Conservation (phyloP, 2,113 vertebrate species). For the Crotalus viridis region DNA sequence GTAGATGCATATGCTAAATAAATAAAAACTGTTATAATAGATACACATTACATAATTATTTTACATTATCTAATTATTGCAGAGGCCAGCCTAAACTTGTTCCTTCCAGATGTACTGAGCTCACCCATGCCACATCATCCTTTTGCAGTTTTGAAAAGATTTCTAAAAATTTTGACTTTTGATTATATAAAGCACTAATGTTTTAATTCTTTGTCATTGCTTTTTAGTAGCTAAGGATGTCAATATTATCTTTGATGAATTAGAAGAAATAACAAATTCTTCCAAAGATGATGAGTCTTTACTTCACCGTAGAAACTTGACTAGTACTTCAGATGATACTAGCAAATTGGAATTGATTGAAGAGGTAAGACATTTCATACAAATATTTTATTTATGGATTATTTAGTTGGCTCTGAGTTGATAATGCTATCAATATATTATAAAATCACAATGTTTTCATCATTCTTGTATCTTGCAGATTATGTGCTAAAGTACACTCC, state of each 20-base stretch:
- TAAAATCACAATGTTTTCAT: conserved; percentile 5
- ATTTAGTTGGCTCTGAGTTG: not conserved
- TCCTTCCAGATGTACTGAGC: not conserved
- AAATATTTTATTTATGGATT: not conserved
- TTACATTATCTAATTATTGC: not conserved
- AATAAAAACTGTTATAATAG: not conserved
- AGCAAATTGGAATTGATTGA: conserved; percentile 77
- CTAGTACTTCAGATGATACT: conserved; percentile 82
- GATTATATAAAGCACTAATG: conserved; percentile 4
- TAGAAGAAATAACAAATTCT: conserved; percentile 79
- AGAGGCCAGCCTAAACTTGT: not conserved
- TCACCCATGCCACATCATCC: not conserved
- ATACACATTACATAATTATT: not conserved
- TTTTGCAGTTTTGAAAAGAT: not conserved
- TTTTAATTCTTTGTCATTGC: conserved; percentile 33
- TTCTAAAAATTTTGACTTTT: not conserved
- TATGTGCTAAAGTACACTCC: not conserved
- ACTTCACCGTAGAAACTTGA: conserved; percentile 82
- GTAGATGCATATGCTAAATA: not conserved
- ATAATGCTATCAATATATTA: not conserved
- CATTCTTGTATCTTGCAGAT: not conserved
- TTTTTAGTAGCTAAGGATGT: conserved; percentile 83
- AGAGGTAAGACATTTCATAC: conserved; percentile 75
- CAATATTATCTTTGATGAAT: conserved; percentile 84
- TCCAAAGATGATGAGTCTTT: conserved; percentile 89